Evolutionary conservation across 2,113 vertebrate genomes (phyloP).

Genomic region (Coturnix japonica): DNA sequence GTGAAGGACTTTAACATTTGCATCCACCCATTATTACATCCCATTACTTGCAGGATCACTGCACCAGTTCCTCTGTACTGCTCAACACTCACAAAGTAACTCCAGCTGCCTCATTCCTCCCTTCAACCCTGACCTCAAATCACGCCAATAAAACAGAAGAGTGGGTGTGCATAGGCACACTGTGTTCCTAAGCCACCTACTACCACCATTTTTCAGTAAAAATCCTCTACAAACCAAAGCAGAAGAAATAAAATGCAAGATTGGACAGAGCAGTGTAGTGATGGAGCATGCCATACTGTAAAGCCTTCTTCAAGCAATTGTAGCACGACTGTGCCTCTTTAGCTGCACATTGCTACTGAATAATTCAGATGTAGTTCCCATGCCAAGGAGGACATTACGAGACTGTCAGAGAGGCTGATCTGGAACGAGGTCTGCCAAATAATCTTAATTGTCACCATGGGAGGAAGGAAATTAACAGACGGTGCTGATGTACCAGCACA

Average conservation of each 20-base stretch:
- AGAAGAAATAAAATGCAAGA: not conserved
- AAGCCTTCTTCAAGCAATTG: not conserved
- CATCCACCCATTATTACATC: not conserved
- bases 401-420: not conserved
- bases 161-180: not conserved
- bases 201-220: not conserved
- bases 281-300: not conserved
- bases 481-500: not conserved
- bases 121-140: not conserved
- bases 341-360: not conserved
- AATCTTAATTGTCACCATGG: not conserved
- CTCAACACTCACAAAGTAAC: not conserved
- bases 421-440: conserved; percentile 17
- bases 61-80: not conserved
- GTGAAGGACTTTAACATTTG: not conserved
- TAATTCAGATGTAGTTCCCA: conserved; percentile 11
- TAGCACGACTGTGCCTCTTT: not conserved
- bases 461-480: conserved; percentile 42
- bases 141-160: fast-evolving
- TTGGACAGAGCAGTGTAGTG: fast-evolving
- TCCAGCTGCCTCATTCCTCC: not conserved
- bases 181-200: not conserved
- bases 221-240: not conserved
- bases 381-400: not conserved
- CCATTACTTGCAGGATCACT: not conserved